Base-by-base conservation (phyloP, 2,797 vertebrate genomes). In the Peromyscus eremicus region DNA sequence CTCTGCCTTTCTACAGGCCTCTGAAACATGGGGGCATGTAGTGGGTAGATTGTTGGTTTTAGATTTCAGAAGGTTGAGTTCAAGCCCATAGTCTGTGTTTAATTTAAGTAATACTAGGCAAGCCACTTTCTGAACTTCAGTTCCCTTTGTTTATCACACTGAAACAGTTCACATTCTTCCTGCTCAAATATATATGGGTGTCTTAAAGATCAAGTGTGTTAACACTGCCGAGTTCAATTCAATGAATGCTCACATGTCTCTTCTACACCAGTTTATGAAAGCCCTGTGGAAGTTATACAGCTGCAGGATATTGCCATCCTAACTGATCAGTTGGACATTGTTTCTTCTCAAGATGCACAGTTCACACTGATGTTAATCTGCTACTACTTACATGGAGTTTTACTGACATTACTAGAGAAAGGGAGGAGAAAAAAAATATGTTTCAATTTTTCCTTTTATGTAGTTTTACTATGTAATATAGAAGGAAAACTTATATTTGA, bases 131-230 rank as follows among this genome's bases (percentile, higher is more conserved):
- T 89, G 3, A 34, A 27, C 49, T 91, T 94, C 27, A 32, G 37
- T 95, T 95, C 93, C 17, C 62, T 94, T 68, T 95, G 84, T 90
- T 93, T 73, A 85, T 95, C 52, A 88, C n/a, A 86, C 55, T 52
- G 91, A n/a, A n/a, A n/a, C 34, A 32, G 34, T 89, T 92, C 19
- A 85, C 85, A 10, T 46, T 94, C 40, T 86, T 97, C 32, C 37
- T 94, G 29, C 32, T 43, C 40, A 83, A 62, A 52, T 46, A 71
- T 62, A 79, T 87, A 19, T n/a, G 49, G 37, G 21, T 96, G 40
- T 85, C 34, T 19, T 94, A 40, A 87, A 92, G 71, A 81, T 89
- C 49, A 92, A 34, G 43, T 87, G 27, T 83, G 29, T 87, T 84
- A 57, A 77, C 81, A 66, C 12, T 76, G 5, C 34, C 52, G 27